Conservation (phyloP, 2,113 vertebrate genomes). For the Mohoua ochrocephala region DNA sequence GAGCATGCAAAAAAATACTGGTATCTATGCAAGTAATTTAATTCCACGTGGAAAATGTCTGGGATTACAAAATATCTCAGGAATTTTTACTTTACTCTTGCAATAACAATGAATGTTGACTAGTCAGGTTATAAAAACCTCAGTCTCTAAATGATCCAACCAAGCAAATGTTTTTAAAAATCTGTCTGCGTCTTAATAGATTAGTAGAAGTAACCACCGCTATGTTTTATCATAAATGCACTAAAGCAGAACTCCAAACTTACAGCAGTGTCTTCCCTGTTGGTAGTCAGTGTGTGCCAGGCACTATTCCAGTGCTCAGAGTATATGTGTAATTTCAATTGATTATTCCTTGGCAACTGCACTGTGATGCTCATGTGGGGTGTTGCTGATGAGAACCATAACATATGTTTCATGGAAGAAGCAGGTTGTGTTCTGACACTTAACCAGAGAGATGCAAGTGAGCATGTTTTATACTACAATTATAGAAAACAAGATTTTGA, state of each 20-base stretch:
- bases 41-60: background rate
- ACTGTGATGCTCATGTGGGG: background rate
- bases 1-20: background rate
- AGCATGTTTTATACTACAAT: background rate
- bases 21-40: background rate
- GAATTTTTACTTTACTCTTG: background rate
- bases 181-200: background rate
- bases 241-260: background rate
- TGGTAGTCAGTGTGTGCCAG: background rate
- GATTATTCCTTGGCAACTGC: conserved; percentile 12
- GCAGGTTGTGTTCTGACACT: background rate
- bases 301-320: background rate
- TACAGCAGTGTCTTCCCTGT: background rate
- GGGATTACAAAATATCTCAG: background rate
- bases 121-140: background rate
- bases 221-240: background rate
- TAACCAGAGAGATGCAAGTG: background rate
- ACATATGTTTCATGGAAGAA: conserved; percentile 13
- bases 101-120: background rate
- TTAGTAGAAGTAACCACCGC: background rate
- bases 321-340: background rate
- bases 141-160: background rate
- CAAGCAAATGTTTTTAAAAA: background rate
- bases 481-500: background rate
- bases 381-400: background rate